Conservation (phyloP, 2,113 vertebrate species). For the Albula glossodonta region DNA sequence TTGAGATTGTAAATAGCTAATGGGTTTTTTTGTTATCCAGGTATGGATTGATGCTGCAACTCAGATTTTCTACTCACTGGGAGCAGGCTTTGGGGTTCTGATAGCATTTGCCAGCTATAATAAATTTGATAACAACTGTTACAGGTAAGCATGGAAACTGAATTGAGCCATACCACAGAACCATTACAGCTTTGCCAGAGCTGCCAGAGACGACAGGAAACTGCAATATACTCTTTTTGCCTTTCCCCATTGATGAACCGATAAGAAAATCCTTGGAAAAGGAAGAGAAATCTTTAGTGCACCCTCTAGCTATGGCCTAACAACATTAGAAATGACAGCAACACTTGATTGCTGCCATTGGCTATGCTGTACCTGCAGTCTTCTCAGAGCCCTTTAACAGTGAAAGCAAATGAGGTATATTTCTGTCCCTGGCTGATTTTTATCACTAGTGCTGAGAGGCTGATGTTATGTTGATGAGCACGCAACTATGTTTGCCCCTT, state of each 20-base stretch:
- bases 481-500: background rate
- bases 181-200: background rate
- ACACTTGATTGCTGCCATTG: background rate
- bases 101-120: constrained; percentile 99
- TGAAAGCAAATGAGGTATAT: background rate
- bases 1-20: background rate
- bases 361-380: background rate
- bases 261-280: background rate
- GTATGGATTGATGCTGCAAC: constrained; percentile 98
- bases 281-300: background rate
- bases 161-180: background rate
- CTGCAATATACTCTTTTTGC: background rate
- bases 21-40: constrained; percentile 59
- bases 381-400: background rate
- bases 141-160: constrained; percentile 77
- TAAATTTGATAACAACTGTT: constrained; percentile 98
- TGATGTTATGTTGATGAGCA: background rate
- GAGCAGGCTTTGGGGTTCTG: constrained; percentile 94
- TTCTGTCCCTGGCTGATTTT: background rate
- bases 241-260: background rate
- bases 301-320: background rate
- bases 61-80: constrained; percentile 97
- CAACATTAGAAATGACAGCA: background rate
- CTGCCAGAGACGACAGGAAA: background rate
- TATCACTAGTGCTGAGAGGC: background rate